These are phyloP conservation scores for Aurelia sp. DNA, from an alignment of 30 jellyfish, hydroid and myxozoan species.

Conservation along the genomic window DNA sequence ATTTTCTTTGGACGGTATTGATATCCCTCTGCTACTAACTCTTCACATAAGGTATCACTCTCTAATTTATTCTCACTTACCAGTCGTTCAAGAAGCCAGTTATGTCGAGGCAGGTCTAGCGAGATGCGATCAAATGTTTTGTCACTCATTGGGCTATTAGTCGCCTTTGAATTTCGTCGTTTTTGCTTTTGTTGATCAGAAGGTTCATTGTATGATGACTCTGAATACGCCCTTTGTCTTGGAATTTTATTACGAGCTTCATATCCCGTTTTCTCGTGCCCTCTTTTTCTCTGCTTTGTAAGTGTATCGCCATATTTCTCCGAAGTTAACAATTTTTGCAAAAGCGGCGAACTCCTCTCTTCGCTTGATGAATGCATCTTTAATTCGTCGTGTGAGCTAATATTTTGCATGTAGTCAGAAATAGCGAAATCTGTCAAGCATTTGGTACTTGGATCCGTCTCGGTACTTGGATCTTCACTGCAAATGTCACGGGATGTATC, in stretches of 20 bases:
- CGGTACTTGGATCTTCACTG: neutral
- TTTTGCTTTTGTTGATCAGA: conserved; percentile 17
- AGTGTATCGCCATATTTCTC: neutral
- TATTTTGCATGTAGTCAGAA: neutral
- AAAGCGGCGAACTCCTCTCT: neutral
- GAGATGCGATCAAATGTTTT: conserved; percentile 66
- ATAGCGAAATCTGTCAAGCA: neutral
- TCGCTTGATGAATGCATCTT: neutral
- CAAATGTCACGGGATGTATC: neutral
- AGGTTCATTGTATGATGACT: neutral
- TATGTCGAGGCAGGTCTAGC: conserved; percentile 82
- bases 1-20: neutral
- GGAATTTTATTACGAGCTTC: neutral
- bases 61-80: conserved; percentile 59
- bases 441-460: neutral
- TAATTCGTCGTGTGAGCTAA: neutral
- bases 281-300: neutral
- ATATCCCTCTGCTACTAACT: neutral
- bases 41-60: conserved; percentile 29
- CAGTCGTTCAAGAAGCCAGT: conserved; percentile 85
- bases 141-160: conserved; percentile 43
- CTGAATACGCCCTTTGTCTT: neutral
- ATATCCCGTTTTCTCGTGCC: neutral
- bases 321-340: too few species aligned
- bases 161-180: conserved; percentile 5